Percentiles rank a stretch among this genome's conserved stretches.
Evolutionary conservation across 2,888 invertebrate species (phyloP).

Genomic region (Carpatolechia fugitivella): DNA sequence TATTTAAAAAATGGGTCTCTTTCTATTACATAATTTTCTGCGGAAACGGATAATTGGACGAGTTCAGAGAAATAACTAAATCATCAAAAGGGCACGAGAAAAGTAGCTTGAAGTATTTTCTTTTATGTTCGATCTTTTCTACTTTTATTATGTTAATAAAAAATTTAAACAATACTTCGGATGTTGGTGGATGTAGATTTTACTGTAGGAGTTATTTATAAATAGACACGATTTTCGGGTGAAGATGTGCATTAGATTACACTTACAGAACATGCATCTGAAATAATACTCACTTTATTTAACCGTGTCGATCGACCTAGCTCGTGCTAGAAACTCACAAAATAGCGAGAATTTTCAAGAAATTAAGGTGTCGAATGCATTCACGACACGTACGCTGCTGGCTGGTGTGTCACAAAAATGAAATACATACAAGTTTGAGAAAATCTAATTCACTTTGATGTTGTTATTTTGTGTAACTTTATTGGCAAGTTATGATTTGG

Average conservation of each 20-base stretch:
- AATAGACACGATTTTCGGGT: too few species aligned
- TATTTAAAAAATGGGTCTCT: constrained; percentile 8
- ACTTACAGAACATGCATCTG: neutral
- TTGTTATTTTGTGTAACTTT: neutral
- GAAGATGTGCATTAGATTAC: too few species aligned
- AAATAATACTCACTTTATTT: neutral
- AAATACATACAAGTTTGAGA: neutral
- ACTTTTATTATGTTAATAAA: neutral
- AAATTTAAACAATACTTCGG: neutral
- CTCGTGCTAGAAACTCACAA: neutral
- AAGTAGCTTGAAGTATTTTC: neutral
- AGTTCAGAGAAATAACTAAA: constrained; percentile 3
- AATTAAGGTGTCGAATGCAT: neutral
- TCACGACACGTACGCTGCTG: neutral
- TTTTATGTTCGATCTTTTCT: neutral
- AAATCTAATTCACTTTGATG: neutral
- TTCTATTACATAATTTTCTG: neutral
- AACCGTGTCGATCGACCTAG: neutral
- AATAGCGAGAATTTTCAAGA: neutral
- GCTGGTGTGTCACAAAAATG: neutral
- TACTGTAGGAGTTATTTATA: neutral
- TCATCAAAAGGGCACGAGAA: neutral
- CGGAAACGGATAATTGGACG: neutral
- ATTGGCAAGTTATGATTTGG: too few species aligned
- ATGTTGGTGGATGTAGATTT: neutral